Base-by-base conservation (phyloP, 2,888 invertebrate species). In the Melieria omissa region DNA sequence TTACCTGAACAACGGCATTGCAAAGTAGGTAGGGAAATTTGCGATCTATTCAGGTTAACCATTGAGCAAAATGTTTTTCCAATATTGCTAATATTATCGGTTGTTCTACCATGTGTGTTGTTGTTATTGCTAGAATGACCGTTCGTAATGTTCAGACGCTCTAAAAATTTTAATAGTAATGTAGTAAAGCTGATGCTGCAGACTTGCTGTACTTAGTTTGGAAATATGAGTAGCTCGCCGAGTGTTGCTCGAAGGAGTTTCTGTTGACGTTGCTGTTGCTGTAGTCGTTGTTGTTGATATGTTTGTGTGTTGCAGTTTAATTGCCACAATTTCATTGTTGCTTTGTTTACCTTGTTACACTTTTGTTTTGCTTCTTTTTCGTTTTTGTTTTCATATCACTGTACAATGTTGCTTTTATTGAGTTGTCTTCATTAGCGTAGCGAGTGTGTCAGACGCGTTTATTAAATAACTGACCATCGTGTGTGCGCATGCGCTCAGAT, bases 291-390 rank as follows among this genome's bases (percentile, higher is more conserved):
- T 46, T 47, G 16, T 10, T 41, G 5, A 4, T 29, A 29, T 29
- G 29, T 5, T 49, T n/a, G 41, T 16, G 10, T n/a, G 14, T 12
- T 14, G 1, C 8, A 0, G n/a, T 49, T 41, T 49, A 41, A n/a
- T 9, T 42, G 49, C 41, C 4, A n/a, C 47, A 63, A 14, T 63
- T 58, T 58, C 46, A 58, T 57, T 49, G 41, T 12, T 46, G 46
- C 47, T 60, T 58, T 67, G 66, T 49, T 67, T 67, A 47, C 66
- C 66, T 60, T 60, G 66, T 67, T 67, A 67, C 66, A 67, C 9
- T 60, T 67, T 60, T 29, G 29, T 29, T 29, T 29, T 29, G 29
- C 2, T 67, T 41, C 29, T 2, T 29, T 29, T 29, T 29, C 49
- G 42, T 64, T 64, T 46, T 58, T 65, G 16, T 12, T 65, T 65